Evolutionary conservation across 2,113 vertebrate genomes (phyloP).

Genomic region (Apeltes quadracus): DNA sequence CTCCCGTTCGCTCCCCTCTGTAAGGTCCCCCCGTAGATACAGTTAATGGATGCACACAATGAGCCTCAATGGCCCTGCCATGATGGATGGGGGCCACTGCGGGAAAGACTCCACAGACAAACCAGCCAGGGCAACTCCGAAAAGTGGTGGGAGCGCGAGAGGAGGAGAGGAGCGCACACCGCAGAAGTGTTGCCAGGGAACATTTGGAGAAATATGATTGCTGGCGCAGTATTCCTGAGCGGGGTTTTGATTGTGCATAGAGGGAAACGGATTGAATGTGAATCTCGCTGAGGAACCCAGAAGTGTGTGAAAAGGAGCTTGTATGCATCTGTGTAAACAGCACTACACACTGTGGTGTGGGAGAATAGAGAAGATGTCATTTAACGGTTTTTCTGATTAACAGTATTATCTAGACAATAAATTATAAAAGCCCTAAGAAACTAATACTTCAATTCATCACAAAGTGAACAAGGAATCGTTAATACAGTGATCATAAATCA

Average conservation of each 20-base stretch:
- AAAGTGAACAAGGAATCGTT: neutral
- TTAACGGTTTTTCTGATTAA: neutral
- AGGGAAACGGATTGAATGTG: constrained; percentile 54
- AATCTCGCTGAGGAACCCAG: constrained; percentile 37
- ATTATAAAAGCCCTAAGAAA: neutral
- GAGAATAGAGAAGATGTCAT: neutral
- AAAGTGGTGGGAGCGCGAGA: constrained; percentile 35
- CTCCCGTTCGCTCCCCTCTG: constrained; percentile 72
- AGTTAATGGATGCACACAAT: constrained; percentile 76
- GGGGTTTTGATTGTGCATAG: constrained; percentile 67
- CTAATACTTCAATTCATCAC: neutral
- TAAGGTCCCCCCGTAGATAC: constrained; percentile 64
- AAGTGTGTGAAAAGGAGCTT: constrained; percentile 49
- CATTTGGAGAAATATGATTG: constrained; percentile 64
- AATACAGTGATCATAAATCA: neutral
- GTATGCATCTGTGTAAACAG: constrained; percentile 13
- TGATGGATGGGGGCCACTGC: constrained; percentile 75
- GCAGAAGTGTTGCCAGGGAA: constrained; percentile 49
- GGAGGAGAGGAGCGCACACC: constrained; percentile 5
- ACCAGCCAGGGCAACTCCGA: constrained; percentile 46
- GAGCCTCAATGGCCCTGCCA: constrained; percentile 65
- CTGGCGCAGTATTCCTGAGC: constrained; percentile 36
- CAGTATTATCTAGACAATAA: neutral
- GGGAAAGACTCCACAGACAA: constrained; percentile 68
- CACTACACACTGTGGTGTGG: neutral